Evolutionary conservation across 1,140 invertebrate species (phyloP), one percentile per base, ranked within the genome.

Genomic region (Harlomillsia oculata): DNA sequence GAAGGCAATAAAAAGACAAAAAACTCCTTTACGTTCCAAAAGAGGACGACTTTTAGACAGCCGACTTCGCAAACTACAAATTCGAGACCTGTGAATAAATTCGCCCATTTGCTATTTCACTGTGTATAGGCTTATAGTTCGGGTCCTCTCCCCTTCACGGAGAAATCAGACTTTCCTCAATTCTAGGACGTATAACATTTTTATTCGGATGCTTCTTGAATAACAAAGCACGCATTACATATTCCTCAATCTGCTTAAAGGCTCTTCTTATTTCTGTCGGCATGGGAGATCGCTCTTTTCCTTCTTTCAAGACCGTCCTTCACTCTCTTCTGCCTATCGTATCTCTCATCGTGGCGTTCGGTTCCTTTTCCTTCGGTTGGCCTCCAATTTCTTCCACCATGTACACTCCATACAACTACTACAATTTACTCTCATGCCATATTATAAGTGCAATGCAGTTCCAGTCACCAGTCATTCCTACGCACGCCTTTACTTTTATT

Each of bases 41-140:
- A 49, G 52, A 61, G 48, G 48, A 60, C 49, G 50, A 57, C 56
- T 56, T 64, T 61, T 64, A 60, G 62, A 57, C 58, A 60, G 56
- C 40, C 18, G 41, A 62, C 55, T 62, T 62, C 46, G 53, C 61
- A 59, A 63, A 59, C 59, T 61, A 64, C 63, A 58, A 60, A 60
- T 64, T 60, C 58, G 54, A 60, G 56, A 61, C 52, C 48, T 64
- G 63, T 64, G 59, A 61, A 61, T 64, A 64, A 61, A 61, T 64
- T 61, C 56, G 45, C 49, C 61, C 53, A 49, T 62, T 58, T 62
- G 53, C 59, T 61, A 62, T 62, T 53, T 57, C 44, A 48, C 59
- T 36, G 49, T 43, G 54, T 53, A 41, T 40, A 56, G 56, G 56
- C 56, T 56, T n/a, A n/a, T n/a, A n/a, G n/a, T n/a, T n/a, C n/a